Evolutionary conservation across 2,113 vertebrate species (phyloP).

Genomic region (Alligator sinensis): DNA sequence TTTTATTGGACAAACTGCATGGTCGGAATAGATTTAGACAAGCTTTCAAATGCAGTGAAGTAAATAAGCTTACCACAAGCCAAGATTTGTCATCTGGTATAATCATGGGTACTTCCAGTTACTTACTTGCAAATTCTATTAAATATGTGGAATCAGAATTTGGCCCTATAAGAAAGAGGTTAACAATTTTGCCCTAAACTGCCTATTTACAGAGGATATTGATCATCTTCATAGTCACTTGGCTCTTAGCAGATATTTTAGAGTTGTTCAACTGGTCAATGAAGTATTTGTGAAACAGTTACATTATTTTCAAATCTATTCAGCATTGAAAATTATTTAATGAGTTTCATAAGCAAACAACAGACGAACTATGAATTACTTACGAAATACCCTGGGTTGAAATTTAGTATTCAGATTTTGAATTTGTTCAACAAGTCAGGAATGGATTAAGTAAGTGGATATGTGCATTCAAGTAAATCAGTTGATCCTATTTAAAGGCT

Average conservation of each 20-base stretch:
- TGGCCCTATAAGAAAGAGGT: slow-evolving; percentile 44
- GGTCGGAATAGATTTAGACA: no score
- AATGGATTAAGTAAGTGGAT: not conserved
- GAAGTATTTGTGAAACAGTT: not conserved
- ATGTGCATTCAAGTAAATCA: not conserved
- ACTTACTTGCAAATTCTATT: not conserved
- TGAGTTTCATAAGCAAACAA: not conserved
- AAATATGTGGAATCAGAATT: slow-evolving; percentile 4
- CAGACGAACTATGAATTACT: not conserved
- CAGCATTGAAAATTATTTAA: not conserved
- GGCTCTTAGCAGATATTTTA: not conserved
- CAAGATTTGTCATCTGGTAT: not conserved
- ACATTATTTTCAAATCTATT: not conserved
- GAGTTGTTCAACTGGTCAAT: not conserved
- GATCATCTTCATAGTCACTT: not conserved
- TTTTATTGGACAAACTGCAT: no score
- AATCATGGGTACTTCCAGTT: slow-evolving; percentile 1
- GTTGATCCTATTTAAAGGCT: not conserved
- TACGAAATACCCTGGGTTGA: not conserved
- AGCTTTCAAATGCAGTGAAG: not conserved
- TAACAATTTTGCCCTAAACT: slow-evolving; percentile 41
- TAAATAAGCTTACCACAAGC: not conserved
- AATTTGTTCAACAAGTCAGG: not conserved
- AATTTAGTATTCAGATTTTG: slow-evolving; percentile 5
- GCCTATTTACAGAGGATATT: slow-evolving; percentile 16